phyloP scores from a whole-genome alignment of 2,113 vertebrate species.

The Corapipo altera region DNA sequence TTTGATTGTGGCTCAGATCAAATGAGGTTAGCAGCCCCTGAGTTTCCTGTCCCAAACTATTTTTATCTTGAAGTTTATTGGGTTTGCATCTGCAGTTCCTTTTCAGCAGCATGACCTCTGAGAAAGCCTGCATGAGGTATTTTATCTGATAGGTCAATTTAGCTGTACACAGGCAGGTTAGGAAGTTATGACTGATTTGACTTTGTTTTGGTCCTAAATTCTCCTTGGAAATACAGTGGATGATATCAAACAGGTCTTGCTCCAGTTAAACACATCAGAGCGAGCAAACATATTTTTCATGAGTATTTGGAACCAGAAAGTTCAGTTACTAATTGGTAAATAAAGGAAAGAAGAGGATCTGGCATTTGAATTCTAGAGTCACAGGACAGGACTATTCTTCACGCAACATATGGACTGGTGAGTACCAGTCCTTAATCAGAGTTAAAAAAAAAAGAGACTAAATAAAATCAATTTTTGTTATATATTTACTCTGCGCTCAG shows the following conservation, averaged over 20 bases:
- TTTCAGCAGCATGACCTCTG: not conserved
- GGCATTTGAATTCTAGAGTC: not conserved
- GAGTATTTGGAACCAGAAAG: not conserved
- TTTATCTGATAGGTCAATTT: not conserved
- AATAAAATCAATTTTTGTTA: not conserved
- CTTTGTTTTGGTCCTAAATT: not conserved
- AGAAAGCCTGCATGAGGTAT: not conserved
- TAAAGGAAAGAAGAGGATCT: not conserved
- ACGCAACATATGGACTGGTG: not conserved
- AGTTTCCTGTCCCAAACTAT: not conserved
- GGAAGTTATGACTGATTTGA: not conserved
- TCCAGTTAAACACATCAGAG: not conserved
- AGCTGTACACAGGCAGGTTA: not conserved
- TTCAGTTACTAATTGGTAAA: constrained; percentile 2
- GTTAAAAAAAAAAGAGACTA: not conserved
- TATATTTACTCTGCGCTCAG: not conserved
- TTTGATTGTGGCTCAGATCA: not conserved
- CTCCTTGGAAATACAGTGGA: not conserved
- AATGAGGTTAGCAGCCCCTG: not conserved
- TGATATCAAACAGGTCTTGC: not conserved
- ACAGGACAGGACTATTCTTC: not conserved
- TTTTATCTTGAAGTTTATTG: not conserved
- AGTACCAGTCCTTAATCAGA: not conserved
- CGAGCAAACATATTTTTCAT: not conserved
- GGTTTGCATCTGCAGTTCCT: not conserved